Percentiles rank a stretch among this genome's conserved stretches.
Evolutionary conservation across 2,888 invertebrate species (phyloP).

Genomic region (Aphidius colemani): DNA sequence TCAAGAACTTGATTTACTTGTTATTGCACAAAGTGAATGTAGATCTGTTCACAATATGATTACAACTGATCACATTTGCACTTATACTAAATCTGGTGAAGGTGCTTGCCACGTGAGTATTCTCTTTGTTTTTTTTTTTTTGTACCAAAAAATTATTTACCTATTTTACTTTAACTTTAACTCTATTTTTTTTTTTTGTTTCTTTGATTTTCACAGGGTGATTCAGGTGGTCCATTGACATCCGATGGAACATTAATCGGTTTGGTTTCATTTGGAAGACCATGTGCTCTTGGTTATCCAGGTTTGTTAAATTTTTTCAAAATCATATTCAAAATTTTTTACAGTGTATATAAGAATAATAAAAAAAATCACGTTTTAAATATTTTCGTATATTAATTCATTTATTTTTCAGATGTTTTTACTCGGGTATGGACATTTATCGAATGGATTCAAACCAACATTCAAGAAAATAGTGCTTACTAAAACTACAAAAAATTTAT

Average conservation of each 20-base stretch:
- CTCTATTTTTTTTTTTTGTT: no score
- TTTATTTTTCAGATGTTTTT: slow-evolving; percentile 18
- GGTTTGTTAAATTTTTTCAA: no score
- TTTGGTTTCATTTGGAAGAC: slow-evolving; percentile 28
- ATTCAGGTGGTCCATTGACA: slow-evolving; percentile 30
- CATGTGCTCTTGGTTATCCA: slow-evolving; percentile 28
- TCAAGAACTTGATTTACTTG: slow-evolving; percentile 37
- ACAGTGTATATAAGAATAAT: no score
- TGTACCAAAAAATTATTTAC: no score
- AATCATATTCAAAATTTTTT: no score
- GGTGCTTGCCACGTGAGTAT: slow-evolving; percentile 52
- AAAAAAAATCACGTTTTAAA: no score
- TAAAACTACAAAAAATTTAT: no score
- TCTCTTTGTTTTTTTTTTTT: neutral
- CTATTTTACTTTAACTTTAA: no score
- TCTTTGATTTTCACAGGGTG: slow-evolving; percentile 17
- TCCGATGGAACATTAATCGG: slow-evolving; percentile 25
- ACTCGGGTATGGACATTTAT: slow-evolving; percentile 26
- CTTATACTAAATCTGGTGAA: slow-evolving; percentile 47
- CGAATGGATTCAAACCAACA: slow-evolving; percentile 27
- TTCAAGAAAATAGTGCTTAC: slow-evolving; percentile 6
- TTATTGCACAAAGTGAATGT: slow-evolving; percentile 38
- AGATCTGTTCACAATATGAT: slow-evolving; percentile 28
- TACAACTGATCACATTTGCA: slow-evolving; percentile 44
- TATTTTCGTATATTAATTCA: no score